Evolutionary conservation across 2,797 vertebrate species (phyloP), one percentile per base, ranked within the genome.

Genomic region (Intellagama lesueurii): DNA sequence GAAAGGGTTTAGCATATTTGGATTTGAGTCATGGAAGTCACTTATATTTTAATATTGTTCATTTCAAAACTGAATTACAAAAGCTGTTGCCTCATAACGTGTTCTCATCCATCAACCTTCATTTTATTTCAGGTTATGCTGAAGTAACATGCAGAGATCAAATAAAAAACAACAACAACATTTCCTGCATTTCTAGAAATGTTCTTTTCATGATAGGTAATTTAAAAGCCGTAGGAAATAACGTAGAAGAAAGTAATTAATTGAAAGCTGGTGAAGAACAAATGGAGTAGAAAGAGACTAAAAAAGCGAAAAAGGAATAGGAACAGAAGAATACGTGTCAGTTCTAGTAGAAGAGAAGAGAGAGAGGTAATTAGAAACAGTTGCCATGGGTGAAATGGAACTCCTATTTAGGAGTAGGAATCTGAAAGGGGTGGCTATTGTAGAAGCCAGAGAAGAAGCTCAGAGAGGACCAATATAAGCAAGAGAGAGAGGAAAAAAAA

Each of bases 1-100:
- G 52, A 56, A 56, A 72, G 30, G 26, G 9, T n/a, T 56, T 44
- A 64, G 52, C 12, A 85, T 75, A 85, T 40, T 32, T 30, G 24
- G 19, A 64, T 64, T 76, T 85, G 49, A 35, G 35, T 24, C 24
- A 28, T 1, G 75, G n/a, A 85, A 44, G 83, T 40, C 24, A 30
- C 49, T 32, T 75, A 64, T 28, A 32, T 40, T 30, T 28, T 24
- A 85, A 56, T 24, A 3, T 64, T 76, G 12, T 44, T 47, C 52
- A 73, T 73, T 85, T 73, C 60, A 64, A 12, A 56, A 32, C 7
- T 56, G 52, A 75, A 83, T 90, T 75, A 9, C 89, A 82, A 66
- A 60, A 35, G 56, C 79, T 77, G 75, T 77, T 77, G 44, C 9
- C 22, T 77, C 22, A 47, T 77, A 26, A 44, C 16, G 3, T 77